phyloP scores from a whole-genome alignment of 92 coral and sea anemone species.

The Bergia sp. region DNA sequence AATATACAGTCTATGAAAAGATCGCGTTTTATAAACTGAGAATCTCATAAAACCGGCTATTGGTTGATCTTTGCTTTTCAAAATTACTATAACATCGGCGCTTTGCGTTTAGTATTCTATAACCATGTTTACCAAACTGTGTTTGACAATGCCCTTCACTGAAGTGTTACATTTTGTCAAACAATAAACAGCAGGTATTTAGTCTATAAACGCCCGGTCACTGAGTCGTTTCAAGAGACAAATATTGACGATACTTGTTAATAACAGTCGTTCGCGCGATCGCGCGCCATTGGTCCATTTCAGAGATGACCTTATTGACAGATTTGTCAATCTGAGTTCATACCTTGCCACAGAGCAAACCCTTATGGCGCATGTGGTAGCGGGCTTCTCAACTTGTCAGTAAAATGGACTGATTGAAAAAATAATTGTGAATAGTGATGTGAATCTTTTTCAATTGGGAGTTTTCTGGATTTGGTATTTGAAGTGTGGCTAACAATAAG shows the following conservation, averaged over 20 bases:
- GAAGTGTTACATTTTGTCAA: neutral
- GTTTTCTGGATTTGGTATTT: neutral
- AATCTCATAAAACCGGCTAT: neutral
- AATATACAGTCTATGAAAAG: neutral
- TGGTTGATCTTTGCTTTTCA: neutral
- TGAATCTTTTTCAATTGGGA: neutral
- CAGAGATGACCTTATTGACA: slow-evolving; percentile 65
- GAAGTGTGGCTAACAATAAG: neutral
- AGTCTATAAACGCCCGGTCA: neutral
- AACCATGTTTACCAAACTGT: neutral
- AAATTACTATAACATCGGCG: neutral
- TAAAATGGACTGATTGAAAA: slow-evolving; percentile 13
- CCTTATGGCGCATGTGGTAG: slow-evolving; percentile 21
- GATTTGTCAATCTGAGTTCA: slow-evolving; percentile 72
- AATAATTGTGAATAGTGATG: neutral
- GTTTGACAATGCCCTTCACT: neutral
- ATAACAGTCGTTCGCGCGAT: slow-evolving; percentile 22
- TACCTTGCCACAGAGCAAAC: slow-evolving; percentile 17
- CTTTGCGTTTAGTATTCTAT: neutral
- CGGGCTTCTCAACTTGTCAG: neutral
- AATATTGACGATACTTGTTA: slow-evolving; percentile 41
- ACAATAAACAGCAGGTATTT: slow-evolving; percentile 21
- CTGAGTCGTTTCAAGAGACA: slow-evolving; percentile 10
- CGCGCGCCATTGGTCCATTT: slow-evolving; percentile 56
- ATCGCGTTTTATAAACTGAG: neutral